Base-by-base conservation (phyloP, 2,113 vertebrate genomes). In the Chauna torquata region DNA sequence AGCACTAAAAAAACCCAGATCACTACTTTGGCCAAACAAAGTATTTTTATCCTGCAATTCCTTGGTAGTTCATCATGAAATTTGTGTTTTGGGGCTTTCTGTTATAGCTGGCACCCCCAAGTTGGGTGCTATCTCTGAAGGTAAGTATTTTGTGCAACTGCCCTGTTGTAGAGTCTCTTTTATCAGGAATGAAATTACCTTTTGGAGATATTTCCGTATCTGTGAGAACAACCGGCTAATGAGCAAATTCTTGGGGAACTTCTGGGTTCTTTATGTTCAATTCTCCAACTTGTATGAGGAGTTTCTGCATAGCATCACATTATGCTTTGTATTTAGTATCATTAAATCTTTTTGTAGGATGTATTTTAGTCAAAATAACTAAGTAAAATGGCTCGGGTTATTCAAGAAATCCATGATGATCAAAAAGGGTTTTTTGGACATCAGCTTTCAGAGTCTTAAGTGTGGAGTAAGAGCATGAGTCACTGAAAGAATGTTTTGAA, bases 401-500 rank as follows among this genome's bases (percentile, higher is more conserved):
- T 66, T 93, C 30, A 87, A 44, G 57, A 95, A 80, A 61, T 72
- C 34, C 34, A 24, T 15, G 18, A 32, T 79, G 40, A 86, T 94
- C 47, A 79, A 77, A 78, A 75, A 3, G 17, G 3, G 9, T 77
- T 88, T 90, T 91, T 84, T 96, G 55, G 81, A 75, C 70, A 72
- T 69, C 25, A 44, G 11, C 82, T 95, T 92, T 82, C 52, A 71
- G 59, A 91, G 24, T 55, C 80, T 96, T 71, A 82, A 92, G 47
- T 0, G 0, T 34, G 94, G 64, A 86, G 62, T 74, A 68, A 92
- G 42, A 76, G 8, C 28, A 85, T 94, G 91, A 97, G 57, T 96
- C 91, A 95, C 34, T 72, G 65, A 78, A 88, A 70, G 24, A 70
- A 17, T 27, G 28, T 76, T 91, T 96, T 90, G 84, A 91, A 96